These are phyloP conservation scores for Fundulus diaphanus DNA, from an alignment of 2,797 vertebrate genomes.

Conservation along the genomic window DNA sequence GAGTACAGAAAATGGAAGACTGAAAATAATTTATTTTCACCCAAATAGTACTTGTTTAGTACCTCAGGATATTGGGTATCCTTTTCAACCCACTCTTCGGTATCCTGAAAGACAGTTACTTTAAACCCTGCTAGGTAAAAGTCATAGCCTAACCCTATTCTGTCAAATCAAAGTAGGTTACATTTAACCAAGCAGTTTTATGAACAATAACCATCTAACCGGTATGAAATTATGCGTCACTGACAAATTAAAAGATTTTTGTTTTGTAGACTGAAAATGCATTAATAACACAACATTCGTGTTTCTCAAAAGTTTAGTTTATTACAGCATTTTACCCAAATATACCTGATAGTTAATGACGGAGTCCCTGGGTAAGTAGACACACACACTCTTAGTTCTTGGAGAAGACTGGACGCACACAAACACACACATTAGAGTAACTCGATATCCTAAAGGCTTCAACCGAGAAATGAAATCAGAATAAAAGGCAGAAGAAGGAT, in stretches of 20 bases:
- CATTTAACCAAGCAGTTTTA: not conserved
- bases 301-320: not conserved
- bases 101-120: not conserved
- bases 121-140: not conserved
- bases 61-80: no score
- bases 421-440: conserved; percentile 2
- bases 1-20: no score
- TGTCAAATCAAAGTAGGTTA: not conserved
- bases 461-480: not conserved
- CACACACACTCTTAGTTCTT: not conserved
- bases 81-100: not conserved
- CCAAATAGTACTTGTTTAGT: no score
- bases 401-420: conserved; percentile 2
- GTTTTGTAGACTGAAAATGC: not conserved
- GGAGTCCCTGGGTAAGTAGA: not conserved
- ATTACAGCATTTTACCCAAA: not conserved
- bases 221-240: not conserved
- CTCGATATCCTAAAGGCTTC: not conserved
- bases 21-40: no score
- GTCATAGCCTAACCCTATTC: not conserved
- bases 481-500: conserved; percentile 1
- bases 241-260: not conserved
- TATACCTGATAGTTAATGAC: not conserved
- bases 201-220: not conserved
- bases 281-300: conserved; percentile 1